Conservation (phyloP, 1,140 invertebrate genomes). For the Orchesella cincta region DNA sequence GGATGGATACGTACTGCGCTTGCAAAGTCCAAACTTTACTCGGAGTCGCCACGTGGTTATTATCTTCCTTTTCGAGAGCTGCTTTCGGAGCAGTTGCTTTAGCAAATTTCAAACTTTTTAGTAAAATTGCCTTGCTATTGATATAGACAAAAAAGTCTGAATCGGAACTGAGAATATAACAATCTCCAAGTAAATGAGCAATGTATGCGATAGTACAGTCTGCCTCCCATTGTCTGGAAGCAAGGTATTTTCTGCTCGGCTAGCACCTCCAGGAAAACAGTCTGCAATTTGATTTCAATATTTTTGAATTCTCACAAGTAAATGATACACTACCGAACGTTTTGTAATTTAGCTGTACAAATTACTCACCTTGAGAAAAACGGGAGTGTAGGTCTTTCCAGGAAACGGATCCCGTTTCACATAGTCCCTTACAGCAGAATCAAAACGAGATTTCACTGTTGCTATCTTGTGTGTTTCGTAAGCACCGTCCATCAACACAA, state of each 20-base stretch:
- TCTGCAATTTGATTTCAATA: constrained; percentile 40
- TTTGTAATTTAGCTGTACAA: not conserved
- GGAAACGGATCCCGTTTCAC: constrained; percentile 34
- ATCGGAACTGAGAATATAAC: constrained; percentile 60
- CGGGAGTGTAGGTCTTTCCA: constrained; percentile 40
- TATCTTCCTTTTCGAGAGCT: not conserved
- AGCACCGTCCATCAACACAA: constrained; percentile 60
- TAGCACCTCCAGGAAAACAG: constrained; percentile 56
- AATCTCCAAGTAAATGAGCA: constrained; percentile 57
- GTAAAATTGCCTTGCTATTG: constrained; percentile 57
- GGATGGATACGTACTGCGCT: constrained; percentile 1
- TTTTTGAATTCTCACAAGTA: not conserved
- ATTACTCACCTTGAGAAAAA: not conserved
- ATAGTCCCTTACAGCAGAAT: constrained; percentile 47
- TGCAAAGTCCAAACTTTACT: constrained; percentile 16
- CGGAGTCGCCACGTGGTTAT: not conserved
- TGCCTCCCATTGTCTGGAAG: constrained; percentile 60
- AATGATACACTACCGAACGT: constrained; percentile 26
- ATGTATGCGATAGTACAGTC: constrained; percentile 59
- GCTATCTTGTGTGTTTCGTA: constrained; percentile 53
- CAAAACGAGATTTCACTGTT: constrained; percentile 54
- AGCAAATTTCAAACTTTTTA: constrained; percentile 52
- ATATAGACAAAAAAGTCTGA: constrained; percentile 61
- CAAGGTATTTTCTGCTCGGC: constrained; percentile 55
- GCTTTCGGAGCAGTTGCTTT: not conserved